Percentiles rank a stretch among this genome's conserved stretches.
These are phyloP conservation scores for Artibeus lituratus DNA, from an alignment of 2,797 vertebrate genomes.

Conservation along the genomic window DNA sequence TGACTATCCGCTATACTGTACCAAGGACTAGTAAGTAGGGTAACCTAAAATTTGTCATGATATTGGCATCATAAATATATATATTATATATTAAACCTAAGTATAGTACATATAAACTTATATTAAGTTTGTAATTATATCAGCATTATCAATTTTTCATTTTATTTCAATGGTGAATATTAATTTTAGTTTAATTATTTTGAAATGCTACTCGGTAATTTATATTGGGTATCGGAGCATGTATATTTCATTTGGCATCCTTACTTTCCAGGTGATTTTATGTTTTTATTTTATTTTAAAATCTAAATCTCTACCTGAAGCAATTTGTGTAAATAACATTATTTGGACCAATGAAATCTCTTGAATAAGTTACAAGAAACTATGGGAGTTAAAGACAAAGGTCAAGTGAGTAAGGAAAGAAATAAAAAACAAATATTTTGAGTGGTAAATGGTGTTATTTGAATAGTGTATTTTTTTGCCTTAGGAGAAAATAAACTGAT, in stretches of 20 bases:
- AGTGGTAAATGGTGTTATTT: neutral
- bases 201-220: neutral
- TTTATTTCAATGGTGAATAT: neutral
- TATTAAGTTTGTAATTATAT: neutral
- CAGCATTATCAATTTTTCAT: neutral
- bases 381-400: neutral
- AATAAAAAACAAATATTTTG: neutral
- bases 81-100: neutral
- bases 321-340: neutral
- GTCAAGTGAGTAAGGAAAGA: neutral
- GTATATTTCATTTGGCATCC: neutral
- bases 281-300: neutral
- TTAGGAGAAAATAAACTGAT: neutral
- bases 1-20: neutral
- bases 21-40: neutral
- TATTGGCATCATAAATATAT: neutral
- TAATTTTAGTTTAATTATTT: neutral
- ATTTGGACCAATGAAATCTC: neutral
- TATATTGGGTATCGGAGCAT: neutral
- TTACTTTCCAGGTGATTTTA: neutral
- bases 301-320: neutral
- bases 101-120: neutral
- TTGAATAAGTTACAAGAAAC: neutral
- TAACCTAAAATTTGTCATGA: neutral
- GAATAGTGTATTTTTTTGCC: neutral